A percentile compares a stretch with the other conserved stretches of the same genome.
These are phyloP conservation scores for Meta bourneti DNA, from an alignment of 2,888 invertebrate species.

Conservation along the genomic window DNA sequence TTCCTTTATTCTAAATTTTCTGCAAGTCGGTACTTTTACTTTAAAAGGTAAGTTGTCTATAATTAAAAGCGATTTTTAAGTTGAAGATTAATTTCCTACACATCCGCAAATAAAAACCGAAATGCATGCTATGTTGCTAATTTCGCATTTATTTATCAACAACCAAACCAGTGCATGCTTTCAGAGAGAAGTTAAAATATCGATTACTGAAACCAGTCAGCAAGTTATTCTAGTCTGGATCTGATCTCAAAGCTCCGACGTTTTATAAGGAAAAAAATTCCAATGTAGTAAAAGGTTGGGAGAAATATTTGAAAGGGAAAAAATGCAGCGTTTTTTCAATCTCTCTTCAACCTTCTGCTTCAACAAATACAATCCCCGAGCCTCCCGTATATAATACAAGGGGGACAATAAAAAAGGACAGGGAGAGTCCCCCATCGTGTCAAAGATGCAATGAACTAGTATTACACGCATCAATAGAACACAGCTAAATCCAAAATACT, in stretches of 20 bases:
- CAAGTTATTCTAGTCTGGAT: neutral
- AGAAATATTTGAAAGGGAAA: neutral
- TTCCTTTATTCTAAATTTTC: no score
- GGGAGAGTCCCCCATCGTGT: neutral
- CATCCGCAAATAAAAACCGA: no score
- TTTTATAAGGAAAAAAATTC: neutral
- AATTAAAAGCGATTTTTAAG: no score
- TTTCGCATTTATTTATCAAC: no score
- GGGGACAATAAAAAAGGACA: neutral
- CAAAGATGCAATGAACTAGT: conserved; percentile 39
- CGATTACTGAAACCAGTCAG: neutral
- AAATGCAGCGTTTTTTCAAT: conserved; percentile 38
- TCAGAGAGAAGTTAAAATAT: no score
- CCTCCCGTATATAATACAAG: conserved; percentile 3
- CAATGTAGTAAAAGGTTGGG: neutral
- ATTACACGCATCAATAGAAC: conserved; percentile 45
- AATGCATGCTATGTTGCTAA: no score
- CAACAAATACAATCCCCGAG: conserved; percentile 4
- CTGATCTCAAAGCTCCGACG: neutral
- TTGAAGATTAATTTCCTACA: no score
- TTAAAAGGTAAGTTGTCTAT: no score
- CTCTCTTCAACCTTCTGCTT: conserved; percentile 31
- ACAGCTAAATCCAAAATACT: conserved; percentile 10
- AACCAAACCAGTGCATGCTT: no score
- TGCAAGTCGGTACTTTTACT: no score